Evolutionary conservation across 1,140 invertebrate genomes (phyloP), one percentile per base, ranked within the genome.

Genomic region (Drosophila aff.): DNA sequence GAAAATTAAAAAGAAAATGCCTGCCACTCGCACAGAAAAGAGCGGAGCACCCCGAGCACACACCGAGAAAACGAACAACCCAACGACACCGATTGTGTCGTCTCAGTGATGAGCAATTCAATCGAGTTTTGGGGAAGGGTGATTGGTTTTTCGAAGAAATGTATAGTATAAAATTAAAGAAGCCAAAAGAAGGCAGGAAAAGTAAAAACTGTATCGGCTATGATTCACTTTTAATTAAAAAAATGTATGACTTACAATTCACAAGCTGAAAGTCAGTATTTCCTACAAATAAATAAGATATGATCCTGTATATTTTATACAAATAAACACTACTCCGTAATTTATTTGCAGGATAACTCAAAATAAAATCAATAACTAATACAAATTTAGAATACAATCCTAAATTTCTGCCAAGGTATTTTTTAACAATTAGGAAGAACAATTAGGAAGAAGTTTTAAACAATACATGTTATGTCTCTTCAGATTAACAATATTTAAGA

Each of bases 21-120:
- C 46, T 23, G 46, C 46, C 46, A 26, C 33, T 55, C 33, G 33
- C 52, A 28, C 36, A 28, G 50, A 63, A 55, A 61, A 57, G 15
- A 41, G 47, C 31, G 21, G 55, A 58, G 61, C 67, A 49, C 67
- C 76, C 46, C 50, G 40, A 69, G 49, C 59, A 41, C 38, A 55
- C 46, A 55, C 36, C 53, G 60, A 71, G 64, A 52, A 69, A 69
- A 69, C 52, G 47, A 53, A 40, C 26, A 71, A n/a, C 16, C 26
- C 36, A 59, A 41, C 36, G 47, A 23, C 40, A 73, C 38, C 69
- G 66, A 72, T 49, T 53, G 41, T 38, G 38, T 16, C 31, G 69
- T 50, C 28, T 60, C 67, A 73, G 69, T 60, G 69, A 74, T 74
- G 71, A 74, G 55, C 71, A 74, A 52, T 1, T 8, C 33, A 18